Conservation (phyloP, 1,140 invertebrate species). For the Trachymyrmex cornetzi region DNA sequence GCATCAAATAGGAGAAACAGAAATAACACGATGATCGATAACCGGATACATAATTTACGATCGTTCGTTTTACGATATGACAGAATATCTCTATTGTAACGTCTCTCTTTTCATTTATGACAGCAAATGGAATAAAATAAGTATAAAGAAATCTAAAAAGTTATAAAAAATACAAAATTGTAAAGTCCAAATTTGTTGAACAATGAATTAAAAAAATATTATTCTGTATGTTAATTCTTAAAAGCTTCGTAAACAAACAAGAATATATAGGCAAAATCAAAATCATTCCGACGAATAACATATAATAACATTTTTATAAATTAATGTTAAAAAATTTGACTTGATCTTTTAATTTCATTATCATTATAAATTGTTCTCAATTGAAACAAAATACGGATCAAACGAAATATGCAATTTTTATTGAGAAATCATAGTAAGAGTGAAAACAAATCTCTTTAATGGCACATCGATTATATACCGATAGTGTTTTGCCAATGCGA, state of each 20-base stretch:
- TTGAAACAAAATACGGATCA: neutral
- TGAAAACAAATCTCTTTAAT: neutral
- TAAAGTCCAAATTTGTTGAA: neutral
- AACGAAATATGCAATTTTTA: neutral
- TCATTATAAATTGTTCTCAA: neutral
- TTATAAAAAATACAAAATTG: neutral
- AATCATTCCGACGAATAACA: neutral
- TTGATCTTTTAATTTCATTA: neutral
- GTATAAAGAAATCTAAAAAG: neutral
- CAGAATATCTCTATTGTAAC: neutral
- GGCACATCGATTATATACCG: neutral
- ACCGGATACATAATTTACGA: neutral
- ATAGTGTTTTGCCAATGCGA: neutral
- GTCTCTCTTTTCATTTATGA: neutral
- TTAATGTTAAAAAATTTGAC: constrained; percentile 3
- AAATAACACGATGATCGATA: constrained; percentile 8
- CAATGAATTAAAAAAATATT: neutral
- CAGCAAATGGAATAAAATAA: neutral
- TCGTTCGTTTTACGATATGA: neutral
- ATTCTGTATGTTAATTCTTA: neutral
- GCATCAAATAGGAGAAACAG: neutral
- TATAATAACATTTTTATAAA: neutral
- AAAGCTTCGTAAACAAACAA: neutral
- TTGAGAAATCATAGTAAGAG: constrained; percentile 8
- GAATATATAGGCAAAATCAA: neutral